Conservation (phyloP, 2,888 invertebrate genomes). For the Hanleya hanleyi region DNA sequence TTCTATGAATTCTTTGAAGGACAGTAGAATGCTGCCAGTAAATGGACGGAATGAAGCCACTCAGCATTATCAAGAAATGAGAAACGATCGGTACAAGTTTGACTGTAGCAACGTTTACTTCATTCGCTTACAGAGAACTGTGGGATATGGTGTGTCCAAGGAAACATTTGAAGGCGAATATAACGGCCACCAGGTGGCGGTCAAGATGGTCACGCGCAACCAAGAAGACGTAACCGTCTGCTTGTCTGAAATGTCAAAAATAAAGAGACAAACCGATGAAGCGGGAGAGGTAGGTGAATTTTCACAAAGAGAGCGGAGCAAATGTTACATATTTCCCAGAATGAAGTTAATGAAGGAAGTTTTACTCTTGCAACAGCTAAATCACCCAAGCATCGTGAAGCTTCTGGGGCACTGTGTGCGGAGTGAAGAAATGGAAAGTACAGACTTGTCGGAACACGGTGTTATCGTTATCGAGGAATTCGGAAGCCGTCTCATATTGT, state of each 20-base stretch:
- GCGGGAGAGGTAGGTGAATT: neutral
- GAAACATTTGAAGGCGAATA: conserved; percentile 64
- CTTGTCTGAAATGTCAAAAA: conserved; percentile 44
- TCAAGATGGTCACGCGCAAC: conserved; percentile 70
- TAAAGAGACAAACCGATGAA: neutral
- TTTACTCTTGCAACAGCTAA: conserved; percentile 61
- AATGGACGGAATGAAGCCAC: too few species aligned
- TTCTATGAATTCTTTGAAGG: too few species aligned
- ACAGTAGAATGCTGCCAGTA: too few species aligned
- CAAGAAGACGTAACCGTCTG: conserved; percentile 63
- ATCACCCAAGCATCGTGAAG: conserved; percentile 60
- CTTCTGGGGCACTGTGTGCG: conserved; percentile 68
- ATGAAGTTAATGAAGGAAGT: conserved; percentile 71
- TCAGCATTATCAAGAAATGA: too few species aligned
- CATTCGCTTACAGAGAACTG: conserved; percentile 58
- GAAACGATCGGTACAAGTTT: too few species aligned
- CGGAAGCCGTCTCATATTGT: conserved; percentile 55
- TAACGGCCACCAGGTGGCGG: conserved; percentile 54
- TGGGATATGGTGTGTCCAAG: conserved; percentile 69
- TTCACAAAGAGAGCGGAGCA: neutral
- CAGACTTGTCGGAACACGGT: conserved; percentile 65
- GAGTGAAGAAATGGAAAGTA: conserved; percentile 67
- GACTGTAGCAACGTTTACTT: conserved; percentile 63
- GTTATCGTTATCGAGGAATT: conserved; percentile 65
- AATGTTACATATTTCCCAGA: conserved; percentile 62